Evolutionary conservation across 2,113 vertebrate genomes (phyloP).

Genomic region (Catagonus wagneri): DNA sequence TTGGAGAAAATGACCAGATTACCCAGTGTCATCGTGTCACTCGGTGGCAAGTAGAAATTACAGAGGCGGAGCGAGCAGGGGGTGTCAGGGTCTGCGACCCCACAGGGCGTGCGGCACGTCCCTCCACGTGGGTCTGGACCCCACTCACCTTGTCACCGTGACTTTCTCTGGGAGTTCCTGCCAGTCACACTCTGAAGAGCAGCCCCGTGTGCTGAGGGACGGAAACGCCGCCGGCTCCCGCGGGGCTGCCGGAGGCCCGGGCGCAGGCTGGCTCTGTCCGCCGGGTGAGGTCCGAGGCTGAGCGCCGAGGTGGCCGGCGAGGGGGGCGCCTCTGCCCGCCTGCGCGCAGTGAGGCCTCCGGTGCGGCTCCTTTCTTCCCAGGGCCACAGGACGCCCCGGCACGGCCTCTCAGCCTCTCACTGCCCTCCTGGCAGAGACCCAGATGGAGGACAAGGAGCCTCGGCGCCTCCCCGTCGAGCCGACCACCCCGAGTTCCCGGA

Average conservation of each 20-base stretch:
- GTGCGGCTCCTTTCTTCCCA: neutral
- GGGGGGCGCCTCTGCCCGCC: too few species aligned
- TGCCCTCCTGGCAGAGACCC: accelerated
- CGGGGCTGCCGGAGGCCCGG: accelerated
- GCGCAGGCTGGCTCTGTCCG: neutral
- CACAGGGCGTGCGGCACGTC: accelerated
- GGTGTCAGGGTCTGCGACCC: neutral
- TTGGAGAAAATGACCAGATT: slow-evolving; percentile 69
- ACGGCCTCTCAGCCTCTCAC: accelerated
- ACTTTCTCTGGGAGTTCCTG: accelerated
- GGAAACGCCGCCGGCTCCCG: accelerated
- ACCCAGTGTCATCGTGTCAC: neutral
- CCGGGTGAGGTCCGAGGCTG: too few species aligned
- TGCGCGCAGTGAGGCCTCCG: neutral
- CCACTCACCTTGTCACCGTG: accelerated
- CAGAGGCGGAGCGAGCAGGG: neutral
- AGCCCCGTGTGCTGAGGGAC: accelerated
- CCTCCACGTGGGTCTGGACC: accelerated
- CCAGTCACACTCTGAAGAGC: accelerated
- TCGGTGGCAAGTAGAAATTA: slow-evolving; percentile 58
- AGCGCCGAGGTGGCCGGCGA: accelerated
- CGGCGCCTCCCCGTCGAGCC: accelerated
- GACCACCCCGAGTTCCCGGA: too few species aligned
- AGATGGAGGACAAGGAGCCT: too few species aligned
- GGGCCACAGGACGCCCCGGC: accelerated